Conservation (phyloP, 2,113 vertebrate genomes). For the Clarias gariepinus region DNA sequence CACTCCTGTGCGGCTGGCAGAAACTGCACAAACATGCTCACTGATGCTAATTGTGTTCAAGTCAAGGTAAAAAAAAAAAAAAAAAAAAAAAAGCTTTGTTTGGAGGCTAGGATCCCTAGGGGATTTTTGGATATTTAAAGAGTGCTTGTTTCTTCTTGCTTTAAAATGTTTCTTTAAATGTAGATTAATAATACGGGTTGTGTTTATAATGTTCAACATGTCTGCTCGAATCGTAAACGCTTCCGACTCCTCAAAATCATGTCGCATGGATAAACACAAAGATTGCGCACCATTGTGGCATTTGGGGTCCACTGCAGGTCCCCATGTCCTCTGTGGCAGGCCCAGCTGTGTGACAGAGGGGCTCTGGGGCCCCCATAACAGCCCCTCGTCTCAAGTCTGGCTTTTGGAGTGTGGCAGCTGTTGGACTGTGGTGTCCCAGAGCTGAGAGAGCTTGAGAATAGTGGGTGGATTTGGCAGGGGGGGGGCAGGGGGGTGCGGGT, state of each 20-base stretch:
- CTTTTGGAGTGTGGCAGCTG: constrained; percentile 48
- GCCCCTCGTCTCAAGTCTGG: constrained; percentile 33
- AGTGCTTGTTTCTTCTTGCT: constrained; percentile 14
- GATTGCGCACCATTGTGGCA: constrained; percentile 9
- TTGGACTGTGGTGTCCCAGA: constrained; percentile 52
- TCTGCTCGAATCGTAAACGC: constrained; percentile 15
- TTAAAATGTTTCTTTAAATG: neutral
- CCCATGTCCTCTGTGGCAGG: constrained; percentile 31
- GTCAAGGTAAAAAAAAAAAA: neutral
- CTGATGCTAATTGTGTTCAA: neutral
- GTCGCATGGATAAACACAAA: constrained; percentile 40
- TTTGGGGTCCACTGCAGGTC: constrained; percentile 13
- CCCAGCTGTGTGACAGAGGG: constrained; percentile 53
- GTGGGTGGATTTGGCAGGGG: neutral
- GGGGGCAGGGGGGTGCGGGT: neutral
- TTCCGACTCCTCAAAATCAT: constrained; percentile 20
- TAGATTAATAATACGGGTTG: neutral
- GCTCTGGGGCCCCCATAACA: constrained; percentile 18
- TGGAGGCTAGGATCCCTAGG: neutral
- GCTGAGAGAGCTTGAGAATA: constrained; percentile 41
- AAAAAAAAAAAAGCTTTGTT: neutral
- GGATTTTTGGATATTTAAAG: neutral
- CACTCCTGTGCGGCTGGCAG: neutral
- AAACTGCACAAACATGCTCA: constrained; percentile 7
- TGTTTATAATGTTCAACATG: constrained; percentile 21